Evolutionary conservation across 2,797 vertebrate species (phyloP).

Genomic region (Sebastes iracundus): DNA sequence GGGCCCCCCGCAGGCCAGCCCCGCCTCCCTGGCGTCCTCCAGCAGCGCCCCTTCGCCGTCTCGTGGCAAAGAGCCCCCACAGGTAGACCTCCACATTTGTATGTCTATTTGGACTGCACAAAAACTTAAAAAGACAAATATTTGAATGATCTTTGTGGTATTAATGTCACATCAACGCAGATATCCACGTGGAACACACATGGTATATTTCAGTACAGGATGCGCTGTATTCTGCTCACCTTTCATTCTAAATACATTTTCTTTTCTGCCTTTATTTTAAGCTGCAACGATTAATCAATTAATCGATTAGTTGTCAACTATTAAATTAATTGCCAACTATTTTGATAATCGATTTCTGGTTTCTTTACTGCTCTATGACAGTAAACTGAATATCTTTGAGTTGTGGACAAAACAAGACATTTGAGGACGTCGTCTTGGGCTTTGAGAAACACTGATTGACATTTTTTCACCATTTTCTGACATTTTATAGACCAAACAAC

Average conservation of each 20-base stretch:
- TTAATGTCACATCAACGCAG: neutral
- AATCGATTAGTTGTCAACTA: too few species aligned
- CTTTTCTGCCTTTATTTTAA: neutral
- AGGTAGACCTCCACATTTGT: conserved; percentile 63
- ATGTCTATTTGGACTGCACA: neutral
- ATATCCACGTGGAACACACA: neutral
- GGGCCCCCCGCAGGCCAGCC: conserved; percentile 82
- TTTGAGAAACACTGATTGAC: too few species aligned
- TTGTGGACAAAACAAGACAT: too few species aligned
- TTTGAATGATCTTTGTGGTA: neutral
- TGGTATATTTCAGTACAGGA: neutral
- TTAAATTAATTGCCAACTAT: too few species aligned
- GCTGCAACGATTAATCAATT: too few species aligned
- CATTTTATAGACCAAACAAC: too few species aligned
- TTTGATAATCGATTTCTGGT: too few species aligned
- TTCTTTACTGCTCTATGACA: too few species aligned
- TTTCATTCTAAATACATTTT: neutral
- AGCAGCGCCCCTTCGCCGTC: conserved; percentile 87
- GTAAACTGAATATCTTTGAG: too few species aligned
- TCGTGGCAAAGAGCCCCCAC: conserved; percentile 81
- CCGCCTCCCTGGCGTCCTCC: conserved; percentile 89
- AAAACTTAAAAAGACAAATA: neutral
- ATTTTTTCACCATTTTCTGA: too few species aligned
- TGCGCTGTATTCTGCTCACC: neutral
- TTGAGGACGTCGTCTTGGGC: too few species aligned